Percentiles rank a stretch among this genome's conserved stretches.
Evolutionary conservation across 2,113 vertebrate species (phyloP).

Genomic region (Mellivora capensis): DNA sequence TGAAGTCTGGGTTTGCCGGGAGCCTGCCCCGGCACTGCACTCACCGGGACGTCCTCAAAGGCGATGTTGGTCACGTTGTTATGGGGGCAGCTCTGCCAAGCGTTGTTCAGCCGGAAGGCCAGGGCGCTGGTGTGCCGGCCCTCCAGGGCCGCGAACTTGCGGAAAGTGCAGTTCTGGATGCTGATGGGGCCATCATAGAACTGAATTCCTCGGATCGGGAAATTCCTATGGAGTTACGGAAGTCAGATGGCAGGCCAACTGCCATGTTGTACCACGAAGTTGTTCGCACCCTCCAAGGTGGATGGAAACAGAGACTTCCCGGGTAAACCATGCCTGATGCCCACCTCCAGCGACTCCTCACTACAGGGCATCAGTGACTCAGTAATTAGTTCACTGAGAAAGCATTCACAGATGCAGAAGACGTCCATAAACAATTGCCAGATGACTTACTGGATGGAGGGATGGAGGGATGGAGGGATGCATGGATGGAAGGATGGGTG

Average conservation of each 20-base stretch:
- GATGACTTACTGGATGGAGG: neutral
- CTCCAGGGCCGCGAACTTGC: constrained; percentile 91
- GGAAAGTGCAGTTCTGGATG: constrained; percentile 95
- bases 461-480: accelerated
- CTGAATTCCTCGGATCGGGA: constrained; percentile 95
- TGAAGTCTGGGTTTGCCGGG: neutral
- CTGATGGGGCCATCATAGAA: constrained; percentile 96
- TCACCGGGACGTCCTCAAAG: constrained; percentile 94
- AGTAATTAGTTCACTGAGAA: neutral
- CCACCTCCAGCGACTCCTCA: too few species aligned
- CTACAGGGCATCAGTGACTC: neutral
- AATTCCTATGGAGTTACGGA: constrained; percentile 83
- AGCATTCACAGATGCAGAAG: accelerated
- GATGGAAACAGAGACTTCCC: neutral
- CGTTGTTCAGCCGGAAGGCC: constrained; percentile 97
- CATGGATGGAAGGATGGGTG: too few species aligned
- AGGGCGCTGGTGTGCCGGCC: constrained; percentile 95
- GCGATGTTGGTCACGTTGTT: constrained; percentile 90
- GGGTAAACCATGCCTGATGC: neutral
- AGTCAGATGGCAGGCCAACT: neutral
- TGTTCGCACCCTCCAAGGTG: neutral
- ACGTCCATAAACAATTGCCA: neutral
- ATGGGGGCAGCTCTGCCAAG: constrained; percentile 99
- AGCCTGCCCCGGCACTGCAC: constrained; percentile 56
- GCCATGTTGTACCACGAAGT: accelerated